phyloP scores from a whole-genome alignment of 2,888 invertebrate genomes.

The Trichogramma evanescens region DNA sequence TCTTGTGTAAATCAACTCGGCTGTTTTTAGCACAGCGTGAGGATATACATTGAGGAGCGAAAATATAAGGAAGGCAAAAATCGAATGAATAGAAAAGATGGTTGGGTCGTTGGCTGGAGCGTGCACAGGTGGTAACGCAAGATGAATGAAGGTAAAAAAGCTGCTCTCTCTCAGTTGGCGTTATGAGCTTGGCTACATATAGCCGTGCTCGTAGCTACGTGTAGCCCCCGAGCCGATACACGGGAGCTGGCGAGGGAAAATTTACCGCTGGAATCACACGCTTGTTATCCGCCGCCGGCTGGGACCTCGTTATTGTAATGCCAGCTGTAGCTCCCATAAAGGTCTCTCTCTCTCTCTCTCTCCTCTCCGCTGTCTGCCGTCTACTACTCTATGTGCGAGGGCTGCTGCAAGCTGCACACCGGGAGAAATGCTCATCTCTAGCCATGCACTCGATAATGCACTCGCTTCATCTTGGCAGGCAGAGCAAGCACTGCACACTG shows the following conservation, averaged over 20 bases:
- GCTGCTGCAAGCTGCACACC: too few species aligned
- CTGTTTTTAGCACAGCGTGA: too few species aligned
- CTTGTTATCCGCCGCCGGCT: constrained; percentile 24
- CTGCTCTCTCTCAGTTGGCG: background rate
- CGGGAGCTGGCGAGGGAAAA: constrained; percentile 18
- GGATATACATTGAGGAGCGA: too few species aligned
- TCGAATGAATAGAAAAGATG: too few species aligned
- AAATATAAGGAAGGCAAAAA: too few species aligned
- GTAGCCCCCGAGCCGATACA: constrained; percentile 27
- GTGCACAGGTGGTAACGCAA: background rate
- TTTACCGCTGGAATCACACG: constrained; percentile 36
- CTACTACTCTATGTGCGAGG: too few species aligned
- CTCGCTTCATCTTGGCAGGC: background rate
- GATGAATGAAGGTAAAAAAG: constrained; percentile 1
- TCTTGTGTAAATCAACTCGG: too few species aligned
- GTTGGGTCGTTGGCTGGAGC: background rate
- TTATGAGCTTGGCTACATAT: constrained; percentile 7
- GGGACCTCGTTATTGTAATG: constrained; percentile 17
- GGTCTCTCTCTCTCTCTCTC: constrained; percentile 25
- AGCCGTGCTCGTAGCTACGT: constrained; percentile 19
- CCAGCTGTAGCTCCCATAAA: constrained; percentile 31
- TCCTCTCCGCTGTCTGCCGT: too few species aligned
- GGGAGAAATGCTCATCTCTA: background rate
- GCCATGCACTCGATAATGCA: background rate
- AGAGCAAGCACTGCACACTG: background rate